Base-by-base conservation (phyloP, 2,113 vertebrate species). In the Girardinichthys multiradiatus region DNA sequence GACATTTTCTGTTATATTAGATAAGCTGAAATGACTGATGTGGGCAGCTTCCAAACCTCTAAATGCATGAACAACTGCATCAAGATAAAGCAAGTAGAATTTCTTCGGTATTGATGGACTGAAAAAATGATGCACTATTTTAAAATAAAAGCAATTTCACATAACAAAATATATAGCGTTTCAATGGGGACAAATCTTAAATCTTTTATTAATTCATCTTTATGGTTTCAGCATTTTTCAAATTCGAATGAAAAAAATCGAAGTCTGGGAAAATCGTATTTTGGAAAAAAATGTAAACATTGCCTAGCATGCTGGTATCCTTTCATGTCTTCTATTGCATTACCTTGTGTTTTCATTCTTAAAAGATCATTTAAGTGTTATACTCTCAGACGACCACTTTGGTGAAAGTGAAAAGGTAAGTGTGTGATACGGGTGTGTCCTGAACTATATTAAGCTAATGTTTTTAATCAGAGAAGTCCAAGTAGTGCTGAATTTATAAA, bases 1-100 rank as follows among this genome's bases (percentile, higher is more conserved):
- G 86, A 85, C 78, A 24, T 86, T 85, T 85, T 83, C 80, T 86
- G 84, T 87, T 78, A 80, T 82, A 87, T 90, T 75, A 80, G 74
- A 86, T 74, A 67, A 83, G 81, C 67, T 64, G 69, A 88, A 91
- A 76, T 79, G 84, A 90, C 84, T 86, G 45, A 75, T 71, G 30
- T 84, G 79, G 79, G 80, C 72, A 77, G 84, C 62, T 87, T 89
- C 85, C 77, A 64, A 90, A 87, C 74, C 76, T 88, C 67, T 87
- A 71, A 90, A 89, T 84, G 72, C 83, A 78, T 76, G 61, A 86
- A 60, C 57, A 37, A 42, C 74, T 66, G 70, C 77, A 65, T 82
- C 72, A 76, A 2, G 24, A 24, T 71, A 84, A 42, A 83, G 72
- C 82, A 30, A 73, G 71, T 45, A 66, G 39, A 68, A 60, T 70